Evolutionary conservation across 1,140 invertebrate genomes (phyloP).

Genomic region (Lepidotrigona ventralis): DNA sequence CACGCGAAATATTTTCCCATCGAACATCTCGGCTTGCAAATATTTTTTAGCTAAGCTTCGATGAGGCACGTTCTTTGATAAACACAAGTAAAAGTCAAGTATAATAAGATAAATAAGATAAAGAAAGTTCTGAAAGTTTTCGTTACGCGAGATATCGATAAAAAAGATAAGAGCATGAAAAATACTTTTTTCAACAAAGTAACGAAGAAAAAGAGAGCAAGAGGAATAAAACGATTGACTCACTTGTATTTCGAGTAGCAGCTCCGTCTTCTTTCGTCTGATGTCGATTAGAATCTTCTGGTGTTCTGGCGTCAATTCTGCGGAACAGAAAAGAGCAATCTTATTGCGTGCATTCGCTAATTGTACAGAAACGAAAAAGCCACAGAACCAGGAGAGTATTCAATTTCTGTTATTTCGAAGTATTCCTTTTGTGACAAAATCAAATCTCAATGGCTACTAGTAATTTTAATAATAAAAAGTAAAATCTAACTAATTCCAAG

Average conservation of each 20-base stretch:
- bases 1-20: neutral
- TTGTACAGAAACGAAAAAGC: too few relatives aligned
- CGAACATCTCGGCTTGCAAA: neutral
- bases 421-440: neutral
- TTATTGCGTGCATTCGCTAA: neutral
- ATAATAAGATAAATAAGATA: too few relatives aligned
- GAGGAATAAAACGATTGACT: slow-evolving; percentile 69
- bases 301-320: slow-evolving; percentile 95
- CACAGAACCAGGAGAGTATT: neutral
- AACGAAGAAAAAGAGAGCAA: neutral
- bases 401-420: neutral
- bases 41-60: neutral
- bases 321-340: slow-evolving; percentile 74
- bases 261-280: slow-evolving; percentile 92
- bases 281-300: slow-evolving; percentile 94
- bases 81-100: neutral
- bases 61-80: neutral
- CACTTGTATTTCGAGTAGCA: slow-evolving; percentile 96
- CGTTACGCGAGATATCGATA: neutral
- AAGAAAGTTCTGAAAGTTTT: neutral
- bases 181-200: slow-evolving; percentile 10
- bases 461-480: too few relatives aligned
- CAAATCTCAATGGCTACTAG: too few relatives aligned
- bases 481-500: neutral
- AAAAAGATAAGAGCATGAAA: neutral